phyloP scores from a whole-genome alignment of 2,888 invertebrate species.

The Lithophane socia region DNA sequence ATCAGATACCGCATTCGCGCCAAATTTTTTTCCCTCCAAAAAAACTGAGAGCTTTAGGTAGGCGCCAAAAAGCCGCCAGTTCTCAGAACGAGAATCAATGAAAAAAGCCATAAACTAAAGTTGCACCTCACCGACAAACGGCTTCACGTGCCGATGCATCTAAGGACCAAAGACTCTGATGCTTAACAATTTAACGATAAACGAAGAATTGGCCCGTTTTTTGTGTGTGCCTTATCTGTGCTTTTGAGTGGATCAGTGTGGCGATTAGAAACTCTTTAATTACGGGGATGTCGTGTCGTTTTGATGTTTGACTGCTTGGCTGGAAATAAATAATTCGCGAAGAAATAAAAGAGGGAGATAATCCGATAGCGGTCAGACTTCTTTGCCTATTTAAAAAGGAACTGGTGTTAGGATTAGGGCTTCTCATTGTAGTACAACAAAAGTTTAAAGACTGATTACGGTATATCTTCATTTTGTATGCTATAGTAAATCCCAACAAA shows the following conservation, averaged over 20 bases:
- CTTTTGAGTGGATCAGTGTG: constrained; percentile 66
- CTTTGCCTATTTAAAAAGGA: constrained; percentile 31
- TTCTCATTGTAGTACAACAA: constrained; percentile 12
- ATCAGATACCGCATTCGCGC: constrained; percentile 72
- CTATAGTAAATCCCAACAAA: neutral
- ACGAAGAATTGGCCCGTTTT: constrained; percentile 73
- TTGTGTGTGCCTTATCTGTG: constrained; percentile 73
- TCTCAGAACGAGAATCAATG: constrained; percentile 86
- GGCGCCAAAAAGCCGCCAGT: constrained; percentile 88
- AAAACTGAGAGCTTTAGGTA: constrained; percentile 77
- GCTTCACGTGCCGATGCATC: constrained; percentile 87
- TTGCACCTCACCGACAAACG: constrained; percentile 82
- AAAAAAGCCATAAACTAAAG: constrained; percentile 85
- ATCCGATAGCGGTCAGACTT: constrained; percentile 25
- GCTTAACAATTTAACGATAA: constrained; percentile 82
- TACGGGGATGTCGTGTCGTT: constrained; percentile 63
- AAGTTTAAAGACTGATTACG: constrained; percentile 11
- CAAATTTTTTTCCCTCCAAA: constrained; percentile 72
- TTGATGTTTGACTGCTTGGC: constrained; percentile 62
- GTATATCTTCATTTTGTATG: constrained; percentile 11
- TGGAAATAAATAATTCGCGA: constrained; percentile 50
- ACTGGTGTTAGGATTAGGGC: neutral
- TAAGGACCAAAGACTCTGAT: constrained; percentile 80
- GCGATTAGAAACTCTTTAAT: constrained; percentile 67
- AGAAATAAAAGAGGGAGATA: constrained; percentile 27